A percentile compares a stretch with the other conserved stretches of the same genome.
These are phyloP conservation scores for Vidua chalybeata DNA, from an alignment of 2,113 vertebrate species.

Conservation along the genomic window DNA sequence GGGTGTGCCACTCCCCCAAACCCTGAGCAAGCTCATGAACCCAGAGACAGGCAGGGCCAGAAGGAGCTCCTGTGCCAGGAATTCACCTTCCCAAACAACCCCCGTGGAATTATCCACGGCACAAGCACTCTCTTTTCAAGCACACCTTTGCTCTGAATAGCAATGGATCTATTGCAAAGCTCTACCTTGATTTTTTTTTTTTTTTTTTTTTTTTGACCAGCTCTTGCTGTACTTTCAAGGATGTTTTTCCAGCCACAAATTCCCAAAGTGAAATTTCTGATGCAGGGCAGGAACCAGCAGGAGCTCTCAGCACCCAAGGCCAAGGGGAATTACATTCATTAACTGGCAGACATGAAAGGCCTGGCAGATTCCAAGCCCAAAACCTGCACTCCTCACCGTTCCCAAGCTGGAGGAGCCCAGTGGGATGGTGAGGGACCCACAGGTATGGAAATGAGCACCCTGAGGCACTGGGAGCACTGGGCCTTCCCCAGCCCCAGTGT, in stretches of 20 bases:
- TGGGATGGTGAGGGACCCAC: not conserved
- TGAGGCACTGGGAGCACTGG: not conserved
- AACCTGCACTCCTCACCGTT: not conserved
- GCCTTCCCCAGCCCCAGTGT: accelerated
- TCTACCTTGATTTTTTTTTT: not conserved
- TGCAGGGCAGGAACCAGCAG: accelerated
- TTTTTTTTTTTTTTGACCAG: not conserved
- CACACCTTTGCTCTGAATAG: not conserved
- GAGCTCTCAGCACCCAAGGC: not conserved
- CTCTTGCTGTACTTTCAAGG: not conserved
- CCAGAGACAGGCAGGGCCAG: not conserved
- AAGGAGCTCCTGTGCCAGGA: accelerated
- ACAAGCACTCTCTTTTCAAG: accelerated
- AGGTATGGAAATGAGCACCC: not conserved
- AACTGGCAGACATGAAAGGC: not conserved
- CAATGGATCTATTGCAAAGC: not conserved
- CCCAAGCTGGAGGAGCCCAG: not conserved
- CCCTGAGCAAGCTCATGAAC: not conserved
- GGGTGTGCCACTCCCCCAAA: accelerated
- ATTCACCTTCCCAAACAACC: not conserved
- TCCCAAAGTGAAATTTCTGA: not conserved
- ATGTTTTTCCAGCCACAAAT: not conserved
- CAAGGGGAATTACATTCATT: not conserved
- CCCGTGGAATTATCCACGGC: accelerated
- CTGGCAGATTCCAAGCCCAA: not conserved